Evolutionary conservation across 2,113 vertebrate species (phyloP), one percentile per base, ranked within the genome.

Genomic region (Motacilla tschutschensis): DNA sequence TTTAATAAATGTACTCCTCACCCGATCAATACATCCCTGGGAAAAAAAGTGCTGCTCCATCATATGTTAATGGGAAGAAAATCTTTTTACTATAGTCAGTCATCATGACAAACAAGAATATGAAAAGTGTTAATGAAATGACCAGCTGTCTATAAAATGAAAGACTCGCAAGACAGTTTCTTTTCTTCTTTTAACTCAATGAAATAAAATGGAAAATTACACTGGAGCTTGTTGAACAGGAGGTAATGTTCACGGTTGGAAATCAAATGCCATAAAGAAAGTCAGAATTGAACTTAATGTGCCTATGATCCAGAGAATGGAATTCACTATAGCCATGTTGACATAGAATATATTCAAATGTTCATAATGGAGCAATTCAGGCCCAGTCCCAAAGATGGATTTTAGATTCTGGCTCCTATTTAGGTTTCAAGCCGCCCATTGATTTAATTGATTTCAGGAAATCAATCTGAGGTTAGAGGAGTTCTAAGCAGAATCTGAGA

Each of bases 61-160:
- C 83, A 76, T 93, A 95, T 96, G 91, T 94, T 96, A 96, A 96
- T 96, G 88, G 89, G 83, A 87, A 96, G 89, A 96, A 97, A 96
- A 96, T 95, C 94, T 95, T 95, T 95, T 95, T 93, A 88, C 83
- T 91, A 90, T 93, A 93, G 93, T 95, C 96, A 96, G 95, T 96
- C 94, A 94, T 96, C 92, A 87, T 95, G 94, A 95, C 91, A 96
- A 97, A 96, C 94, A 96, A 95, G 96, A 97, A 96, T 95, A 96
- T 97, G 92, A 96, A 94, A 95, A 95, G 69, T 95, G 94, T 95
- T 97, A 96, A 97, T 96, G 95, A 96, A 97, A 97, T 96, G 95
- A 94, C 95, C 93, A 94, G 92, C 91, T 96, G 94, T 96, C 95
- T 95, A 95, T 95, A 96, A 96, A 96, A 96, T 89, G 79, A 97